Base-by-base conservation (phyloP, 2,113 vertebrate species). In the Cisticola juncidis region DNA sequence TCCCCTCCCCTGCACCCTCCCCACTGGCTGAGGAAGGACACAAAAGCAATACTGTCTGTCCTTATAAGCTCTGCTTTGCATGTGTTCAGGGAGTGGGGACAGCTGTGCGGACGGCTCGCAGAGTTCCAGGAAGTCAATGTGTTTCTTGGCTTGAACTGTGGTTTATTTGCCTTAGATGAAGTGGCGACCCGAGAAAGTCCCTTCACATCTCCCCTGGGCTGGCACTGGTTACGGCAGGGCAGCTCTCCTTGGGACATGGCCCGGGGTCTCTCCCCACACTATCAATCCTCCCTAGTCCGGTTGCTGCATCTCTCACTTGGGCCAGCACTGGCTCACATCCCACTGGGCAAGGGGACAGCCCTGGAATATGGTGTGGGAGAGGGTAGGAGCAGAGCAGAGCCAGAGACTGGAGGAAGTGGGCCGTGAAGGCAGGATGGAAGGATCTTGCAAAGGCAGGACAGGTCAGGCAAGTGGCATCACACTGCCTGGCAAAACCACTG, bases 111-210 rank as follows among this genome's bases (percentile, higher is more conserved):
- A 91, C 11, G 29, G 93, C 91, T 95, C 9, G 1, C 92, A 36
- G 73, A 96, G 96, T 97, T 98, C 97, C 96, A 98, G 97, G 95
- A 98, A 97, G 97, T 78, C 86, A n/a, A 97, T 97, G 96, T 98
- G 92, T 97, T 97, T 97, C 96, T 97, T 97, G 96, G 98, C 97
- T 94, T 92, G 35, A 80, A 77, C 65, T 87, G 80, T 85, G 45
- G 93, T 95, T 97, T 96, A 81, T 90, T 95, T 93, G 97, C 96
- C 95, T 96, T 86, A 95, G 92, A 94, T 47, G 91, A 95, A 97
- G 95, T 68, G 77, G 95, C 40, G n/a, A 95, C 92, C 85, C 76
- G 6, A 78, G 82, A 95, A 91, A 93, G 94, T 91, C 92, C 89
- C 93, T 84, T 64, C 5, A 13, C 5, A 1, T 76, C 36, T 80